These are phyloP conservation scores for Bradypodion pumilum DNA, from an alignment of 2,797 vertebrate species.

Conservation along the genomic window DNA sequence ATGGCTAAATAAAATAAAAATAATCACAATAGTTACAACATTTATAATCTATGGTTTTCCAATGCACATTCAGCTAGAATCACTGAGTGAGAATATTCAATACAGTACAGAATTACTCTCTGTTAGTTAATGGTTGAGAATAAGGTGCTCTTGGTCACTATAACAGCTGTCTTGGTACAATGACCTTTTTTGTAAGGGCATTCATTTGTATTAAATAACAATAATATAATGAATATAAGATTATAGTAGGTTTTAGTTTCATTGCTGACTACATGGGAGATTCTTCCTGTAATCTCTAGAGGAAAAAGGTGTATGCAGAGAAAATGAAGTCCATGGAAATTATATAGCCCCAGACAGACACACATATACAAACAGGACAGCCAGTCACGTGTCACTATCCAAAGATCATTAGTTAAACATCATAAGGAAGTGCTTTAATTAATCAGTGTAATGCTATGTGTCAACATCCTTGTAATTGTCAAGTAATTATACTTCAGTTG, in stretches of 20 bases:
- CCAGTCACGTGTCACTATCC: neutral
- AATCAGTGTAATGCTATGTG: neutral
- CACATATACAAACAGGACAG: too few relatives aligned
- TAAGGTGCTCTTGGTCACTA: neutral
- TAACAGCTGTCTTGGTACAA: neutral
- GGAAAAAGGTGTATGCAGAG: conserved; percentile 23
- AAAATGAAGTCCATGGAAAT: conserved; percentile 22
- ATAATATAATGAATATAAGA: conserved; percentile 56
- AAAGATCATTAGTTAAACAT: conserved; percentile 12
- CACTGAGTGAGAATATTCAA: neutral
- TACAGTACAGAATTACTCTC: neutral
- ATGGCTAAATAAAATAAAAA: neutral
- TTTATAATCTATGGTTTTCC: neutral
- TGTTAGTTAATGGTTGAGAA: neutral
- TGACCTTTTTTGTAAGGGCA: conserved; percentile 32
- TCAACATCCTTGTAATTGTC: neutral
- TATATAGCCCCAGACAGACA: neutral
- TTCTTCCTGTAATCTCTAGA: conserved; percentile 54
- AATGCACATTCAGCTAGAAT: neutral
- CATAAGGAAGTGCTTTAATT: conserved; percentile 22
- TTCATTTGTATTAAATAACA: conserved; percentile 46
- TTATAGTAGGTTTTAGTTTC: conserved; percentile 45
- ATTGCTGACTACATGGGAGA: conserved; percentile 41
- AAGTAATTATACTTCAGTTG: neutral
- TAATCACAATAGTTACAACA: neutral